These are phyloP conservation scores for Netelia fuscicornis DNA, from an alignment of 2,888 invertebrate species.

Conservation along the genomic window DNA sequence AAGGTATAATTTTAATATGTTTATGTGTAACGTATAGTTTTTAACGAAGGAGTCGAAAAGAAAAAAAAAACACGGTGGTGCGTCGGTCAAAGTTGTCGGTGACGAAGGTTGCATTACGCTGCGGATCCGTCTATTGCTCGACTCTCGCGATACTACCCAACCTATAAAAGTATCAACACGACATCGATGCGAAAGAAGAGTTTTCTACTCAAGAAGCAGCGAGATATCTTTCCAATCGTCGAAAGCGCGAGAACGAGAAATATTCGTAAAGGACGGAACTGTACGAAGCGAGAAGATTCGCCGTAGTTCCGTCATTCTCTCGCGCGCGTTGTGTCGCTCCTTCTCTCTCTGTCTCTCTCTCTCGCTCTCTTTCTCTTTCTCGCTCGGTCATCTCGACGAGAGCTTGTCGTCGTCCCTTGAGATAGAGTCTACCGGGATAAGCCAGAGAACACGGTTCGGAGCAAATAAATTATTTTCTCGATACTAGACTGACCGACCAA, in stretches of 20 bases:
- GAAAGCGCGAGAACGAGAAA: background rate
- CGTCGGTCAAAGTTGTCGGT: constrained; percentile 58
- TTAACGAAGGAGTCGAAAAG: constrained; percentile 48
- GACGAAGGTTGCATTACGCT: constrained; percentile 65
- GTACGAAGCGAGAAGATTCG: constrained; percentile 25
- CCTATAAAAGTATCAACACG: constrained; percentile 34
- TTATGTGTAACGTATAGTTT: constrained; percentile 72
- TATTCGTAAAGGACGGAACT: background rate
- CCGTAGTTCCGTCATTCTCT: constrained; percentile 55
- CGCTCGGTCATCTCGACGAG: background rate
- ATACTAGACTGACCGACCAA: background rate
- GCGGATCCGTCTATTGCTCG: constrained; percentile 42
- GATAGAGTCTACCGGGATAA: constrained; percentile 38
- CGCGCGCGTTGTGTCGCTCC: constrained; percentile 46
- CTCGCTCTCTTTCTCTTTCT: constrained; percentile 46
- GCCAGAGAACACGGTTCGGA: constrained; percentile 15
- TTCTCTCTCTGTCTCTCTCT: constrained; percentile 22
- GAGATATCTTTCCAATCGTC: background rate
- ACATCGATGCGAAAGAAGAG: background rate
- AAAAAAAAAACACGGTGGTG: constrained; percentile 58
- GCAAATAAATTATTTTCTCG: background rate
- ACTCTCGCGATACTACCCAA: constrained; percentile 32
- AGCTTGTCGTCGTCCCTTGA: constrained; percentile 44
- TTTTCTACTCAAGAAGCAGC: background rate
- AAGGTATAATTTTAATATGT: constrained; percentile 71